phyloP scores from a whole-genome alignment of 2,888 invertebrate genomes.

The Acanthosepion lycidas region DNA sequence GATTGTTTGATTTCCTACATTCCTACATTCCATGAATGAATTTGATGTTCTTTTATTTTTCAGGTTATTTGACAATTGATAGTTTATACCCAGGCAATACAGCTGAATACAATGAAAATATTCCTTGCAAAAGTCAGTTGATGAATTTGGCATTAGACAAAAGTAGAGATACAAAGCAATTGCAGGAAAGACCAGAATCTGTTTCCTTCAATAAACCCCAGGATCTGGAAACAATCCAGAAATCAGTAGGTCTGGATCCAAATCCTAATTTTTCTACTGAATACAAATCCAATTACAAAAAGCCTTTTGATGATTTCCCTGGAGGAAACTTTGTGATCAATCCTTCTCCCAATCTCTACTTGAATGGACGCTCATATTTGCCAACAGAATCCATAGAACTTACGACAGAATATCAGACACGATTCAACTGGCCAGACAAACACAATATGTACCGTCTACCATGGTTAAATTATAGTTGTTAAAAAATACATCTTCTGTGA shows the following conservation, averaged over 20 bases:
- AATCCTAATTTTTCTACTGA: slow-evolving; percentile 72
- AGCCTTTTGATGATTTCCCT: slow-evolving; percentile 60
- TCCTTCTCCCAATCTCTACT: slow-evolving; percentile 71
- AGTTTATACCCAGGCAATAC: slow-evolving; percentile 64
- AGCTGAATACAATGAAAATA: slow-evolving; percentile 52
- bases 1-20: too few species aligned
- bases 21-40: too few species aligned
- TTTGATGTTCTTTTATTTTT: not conserved
- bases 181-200: too few species aligned
- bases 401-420: slow-evolving; percentile 71
- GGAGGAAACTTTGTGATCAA: slow-evolving; percentile 71
- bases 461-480: slow-evolving; percentile 57
- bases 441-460: slow-evolving; percentile 68
- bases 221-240: slow-evolving; percentile 63
- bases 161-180: too few species aligned
- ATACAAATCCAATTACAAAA: slow-evolving; percentile 69
- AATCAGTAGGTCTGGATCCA: slow-evolving; percentile 73
- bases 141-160: too few species aligned
- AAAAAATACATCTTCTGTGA: too few species aligned
- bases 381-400: slow-evolving; percentile 50
- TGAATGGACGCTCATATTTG: slow-evolving; percentile 65
- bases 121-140: too few species aligned
- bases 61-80: slow-evolving; percentile 68
- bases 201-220: too few species aligned
- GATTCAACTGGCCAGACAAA: slow-evolving; percentile 73